Conservation (phyloP, 2,888 invertebrate genomes). For the Crossocerus cetratus region DNA sequence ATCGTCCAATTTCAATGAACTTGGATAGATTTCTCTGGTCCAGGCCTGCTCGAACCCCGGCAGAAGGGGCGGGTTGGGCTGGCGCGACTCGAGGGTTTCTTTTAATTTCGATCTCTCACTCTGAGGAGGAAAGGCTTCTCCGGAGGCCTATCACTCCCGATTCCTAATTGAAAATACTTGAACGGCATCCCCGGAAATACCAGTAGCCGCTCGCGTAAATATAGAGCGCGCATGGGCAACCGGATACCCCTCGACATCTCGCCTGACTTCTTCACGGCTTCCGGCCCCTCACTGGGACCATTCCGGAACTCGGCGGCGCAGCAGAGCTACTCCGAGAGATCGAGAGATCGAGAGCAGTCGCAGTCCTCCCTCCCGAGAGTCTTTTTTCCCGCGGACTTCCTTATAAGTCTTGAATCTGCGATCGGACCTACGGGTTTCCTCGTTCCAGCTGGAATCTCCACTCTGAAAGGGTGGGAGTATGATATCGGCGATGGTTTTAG, state of each 20-base stretch:
- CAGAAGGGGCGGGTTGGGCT: background rate
- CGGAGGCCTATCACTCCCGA: slow-evolving; percentile 46
- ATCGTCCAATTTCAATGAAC: too few relatives aligned
- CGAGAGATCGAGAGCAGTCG: too few relatives aligned
- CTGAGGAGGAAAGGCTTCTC: slow-evolving; percentile 17
- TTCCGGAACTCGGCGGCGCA: too few relatives aligned
- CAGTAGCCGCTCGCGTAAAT: slow-evolving; percentile 61
- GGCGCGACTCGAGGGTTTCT: slow-evolving; percentile 45
- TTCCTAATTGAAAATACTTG: slow-evolving; percentile 65
- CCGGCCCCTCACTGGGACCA: slow-evolving; percentile 1
- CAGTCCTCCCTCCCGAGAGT: background rate
- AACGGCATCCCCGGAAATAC: slow-evolving; percentile 63
- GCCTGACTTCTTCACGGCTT: slow-evolving; percentile 15
- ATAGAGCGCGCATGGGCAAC: slow-evolving; percentile 50
- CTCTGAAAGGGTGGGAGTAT: too few relatives aligned
- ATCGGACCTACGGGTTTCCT: background rate
- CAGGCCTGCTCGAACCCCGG: too few relatives aligned
- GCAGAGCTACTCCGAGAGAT: too few relatives aligned
- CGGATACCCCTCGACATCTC: slow-evolving; percentile 24
- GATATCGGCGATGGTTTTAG: background rate
- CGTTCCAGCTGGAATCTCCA: background rate
- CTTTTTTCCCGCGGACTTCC: background rate
- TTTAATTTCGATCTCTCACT: slow-evolving; percentile 49
- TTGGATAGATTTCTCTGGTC: too few relatives aligned
- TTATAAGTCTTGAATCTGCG: background rate